Percentiles rank a stretch among this genome's conserved stretches.
Evolutionary conservation across 92 coral and sea anemone genomes (phyloP).

Genomic region (Epizoanthus illoricatus): DNA sequence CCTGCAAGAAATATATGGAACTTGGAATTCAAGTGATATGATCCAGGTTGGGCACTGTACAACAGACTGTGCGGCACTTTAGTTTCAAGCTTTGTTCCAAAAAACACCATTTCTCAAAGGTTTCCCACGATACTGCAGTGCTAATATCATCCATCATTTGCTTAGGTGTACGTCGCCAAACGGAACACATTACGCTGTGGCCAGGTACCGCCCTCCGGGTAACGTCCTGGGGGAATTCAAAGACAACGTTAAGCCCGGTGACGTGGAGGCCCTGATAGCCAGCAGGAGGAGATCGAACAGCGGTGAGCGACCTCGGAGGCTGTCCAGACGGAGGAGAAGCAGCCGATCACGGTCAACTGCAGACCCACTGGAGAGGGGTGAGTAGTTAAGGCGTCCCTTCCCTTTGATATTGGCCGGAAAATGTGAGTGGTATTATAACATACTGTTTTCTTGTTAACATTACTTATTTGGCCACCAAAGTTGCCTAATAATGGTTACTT

Average conservation of each 20-base stretch:
- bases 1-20: too few relatives aligned
- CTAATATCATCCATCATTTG: background rate
- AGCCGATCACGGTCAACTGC: conserved; percentile 44
- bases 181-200: conserved; percentile 89
- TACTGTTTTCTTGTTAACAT: too few relatives aligned
- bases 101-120: too few relatives aligned
- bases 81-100: too few relatives aligned
- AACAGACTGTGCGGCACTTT: too few relatives aligned
- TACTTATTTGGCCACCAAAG: too few relatives aligned
- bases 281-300: conserved; percentile 68
- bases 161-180: conserved; percentile 34
- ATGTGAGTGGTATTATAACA: too few relatives aligned
- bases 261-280: conserved; percentile 66
- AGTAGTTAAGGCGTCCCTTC: background rate
- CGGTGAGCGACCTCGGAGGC: conserved; percentile 23
- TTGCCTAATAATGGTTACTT: too few relatives aligned
- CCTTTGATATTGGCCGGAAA: too few relatives aligned
- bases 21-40: too few relatives aligned
- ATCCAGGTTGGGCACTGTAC: too few relatives aligned
- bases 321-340: conserved; percentile 54
- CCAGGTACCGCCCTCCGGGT: conserved; percentile 93
- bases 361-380: conserved; percentile 52
- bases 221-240: conserved; percentile 79
- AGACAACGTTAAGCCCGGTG: conserved; percentile 70
- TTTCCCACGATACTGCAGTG: too few relatives aligned